Evolutionary conservation across 2,113 vertebrate species (phyloP), one percentile per base, ranked within the genome.

Genomic region (Morone saxatilis): DNA sequence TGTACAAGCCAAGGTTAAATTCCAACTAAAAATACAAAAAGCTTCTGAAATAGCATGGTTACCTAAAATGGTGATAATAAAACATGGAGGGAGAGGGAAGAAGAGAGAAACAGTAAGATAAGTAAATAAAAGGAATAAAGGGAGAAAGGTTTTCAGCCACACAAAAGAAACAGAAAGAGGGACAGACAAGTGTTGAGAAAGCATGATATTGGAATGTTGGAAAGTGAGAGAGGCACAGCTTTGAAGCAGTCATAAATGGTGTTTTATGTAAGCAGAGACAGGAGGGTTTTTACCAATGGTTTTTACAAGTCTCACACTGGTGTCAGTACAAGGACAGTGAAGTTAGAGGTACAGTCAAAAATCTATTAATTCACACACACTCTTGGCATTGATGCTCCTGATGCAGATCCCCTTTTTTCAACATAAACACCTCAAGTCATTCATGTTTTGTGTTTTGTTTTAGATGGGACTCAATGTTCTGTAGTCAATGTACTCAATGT

Each of bases 221-320:
- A 60, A 16, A 43, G 38, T 4, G 31, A 47, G 43, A 59, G 70
- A 20, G 41, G 22, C 56, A 9, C 8, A 36, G 43, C 71, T 68
- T 60, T 70, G 77, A 56, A 66, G 43, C 61, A 57, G 40, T 66
- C 71, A 78, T 59, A 53, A n/a, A 67, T 50, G 43, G 20, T 57
- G 61, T 80, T 80, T 66, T 57, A 51, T 50, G 53, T 50, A n/a
- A 67, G 62, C 53, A 59, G 59, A 71, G 69, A 56, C 51, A 53
- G 59, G 66, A 69, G 36, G 66, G 36, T 3, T 51, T 59, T 31
- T 31, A 31, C 31, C 31, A 31, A 31, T 31, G 66, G 36, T 3
- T 51, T 59, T 43, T 53, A 60, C 38, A n/a, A 40, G 43, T 8
- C 54, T n/a, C 31, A 41, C 45, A 51, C 68, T 45, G 40, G 22